A percentile compares a stretch with the other conserved stretches of the same genome.
Conservation (phyloP, 2,888 invertebrate species). For the Tetropium fuscum region DNA sequence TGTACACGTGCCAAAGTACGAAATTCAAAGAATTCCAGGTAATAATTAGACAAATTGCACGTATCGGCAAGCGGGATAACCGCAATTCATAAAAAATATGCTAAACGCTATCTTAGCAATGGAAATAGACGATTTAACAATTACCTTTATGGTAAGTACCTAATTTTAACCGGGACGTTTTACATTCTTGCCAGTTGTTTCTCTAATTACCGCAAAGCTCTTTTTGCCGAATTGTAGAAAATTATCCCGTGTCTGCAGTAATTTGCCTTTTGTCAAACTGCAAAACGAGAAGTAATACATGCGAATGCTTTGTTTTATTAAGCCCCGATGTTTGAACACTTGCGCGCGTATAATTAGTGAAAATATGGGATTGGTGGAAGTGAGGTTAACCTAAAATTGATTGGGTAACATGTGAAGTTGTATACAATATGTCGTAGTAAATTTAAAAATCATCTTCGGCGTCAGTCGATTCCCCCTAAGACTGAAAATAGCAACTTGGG, state of each 20-base stretch:
- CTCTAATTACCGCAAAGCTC: constrained; percentile 8
- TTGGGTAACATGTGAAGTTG: too few relatives aligned
- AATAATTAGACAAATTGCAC: too few relatives aligned
- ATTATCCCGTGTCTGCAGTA: constrained; percentile 15
- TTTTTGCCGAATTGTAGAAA: background rate
- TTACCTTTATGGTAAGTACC: constrained; percentile 7
- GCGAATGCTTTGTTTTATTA: constrained; percentile 13
- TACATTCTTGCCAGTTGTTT: constrained; percentile 6
- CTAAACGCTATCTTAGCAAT: constrained; percentile 1
- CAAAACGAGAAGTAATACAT: constrained; percentile 9
- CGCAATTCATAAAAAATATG: constrained; percentile 10
- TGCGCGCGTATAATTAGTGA: constrained; percentile 11
- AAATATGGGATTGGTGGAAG: background rate
- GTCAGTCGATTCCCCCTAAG: too few relatives aligned
- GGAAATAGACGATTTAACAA: constrained; percentile 16
- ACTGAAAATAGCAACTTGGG: too few relatives aligned
- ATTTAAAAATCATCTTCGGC: too few relatives aligned
- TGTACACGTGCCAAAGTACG: too few relatives aligned
- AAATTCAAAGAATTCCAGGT: too few relatives aligned
- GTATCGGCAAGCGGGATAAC: too few relatives aligned
- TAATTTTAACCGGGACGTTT: background rate
- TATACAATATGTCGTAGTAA: too few relatives aligned
- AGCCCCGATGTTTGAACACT: constrained; percentile 8
- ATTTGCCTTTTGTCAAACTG: constrained; percentile 20
- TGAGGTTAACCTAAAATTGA: too few relatives aligned